Percentiles rank a stretch among this genome's conserved stretches.
These are phyloP conservation scores for Phyto melanocephala DNA, from an alignment of 2,888 invertebrate species.

Conservation along the genomic window DNA sequence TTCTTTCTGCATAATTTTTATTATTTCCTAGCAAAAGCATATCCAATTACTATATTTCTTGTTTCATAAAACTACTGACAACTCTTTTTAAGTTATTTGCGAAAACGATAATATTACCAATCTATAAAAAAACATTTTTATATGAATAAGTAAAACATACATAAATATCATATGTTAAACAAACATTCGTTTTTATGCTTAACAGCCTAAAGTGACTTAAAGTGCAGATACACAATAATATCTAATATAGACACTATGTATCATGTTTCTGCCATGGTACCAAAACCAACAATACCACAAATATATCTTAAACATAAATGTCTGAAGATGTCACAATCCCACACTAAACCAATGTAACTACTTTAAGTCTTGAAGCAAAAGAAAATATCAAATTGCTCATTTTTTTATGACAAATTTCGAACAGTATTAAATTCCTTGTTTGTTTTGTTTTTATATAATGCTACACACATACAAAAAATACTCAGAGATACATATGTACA, in stretches of 20 bases:
- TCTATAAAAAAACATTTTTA: neutral
- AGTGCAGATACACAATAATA: neutral
- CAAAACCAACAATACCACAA: neutral
- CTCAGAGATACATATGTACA: neutral
- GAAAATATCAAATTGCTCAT: constrained; percentile 17
- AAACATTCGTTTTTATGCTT: neutral
- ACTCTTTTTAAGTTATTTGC: neutral
- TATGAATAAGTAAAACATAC: too few relatives aligned
- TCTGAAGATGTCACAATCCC: neutral
- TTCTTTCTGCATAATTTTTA: too few relatives aligned
- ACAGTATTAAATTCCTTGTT: neutral
- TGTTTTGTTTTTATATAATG: neutral
- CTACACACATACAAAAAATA: neutral
- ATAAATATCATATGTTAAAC: constrained; percentile 10
- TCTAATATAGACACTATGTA: neutral
- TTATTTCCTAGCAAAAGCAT: too few relatives aligned
- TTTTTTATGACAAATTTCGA: constrained; percentile 33
- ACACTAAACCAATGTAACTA: neutral
- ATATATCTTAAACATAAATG: neutral
- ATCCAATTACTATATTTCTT: too few relatives aligned
- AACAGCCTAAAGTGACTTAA: neutral
- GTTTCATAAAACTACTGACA: constrained; percentile 3
- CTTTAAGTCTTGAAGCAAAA: neutral
- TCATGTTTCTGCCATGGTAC: neutral
- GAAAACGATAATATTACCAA: constrained; percentile 8